A percentile compares a stretch with the other conserved stretches of the same genome.
phyloP scores from a whole-genome alignment of 2,797 vertebrate genomes.

The Xiphophorus birchmanni region DNA sequence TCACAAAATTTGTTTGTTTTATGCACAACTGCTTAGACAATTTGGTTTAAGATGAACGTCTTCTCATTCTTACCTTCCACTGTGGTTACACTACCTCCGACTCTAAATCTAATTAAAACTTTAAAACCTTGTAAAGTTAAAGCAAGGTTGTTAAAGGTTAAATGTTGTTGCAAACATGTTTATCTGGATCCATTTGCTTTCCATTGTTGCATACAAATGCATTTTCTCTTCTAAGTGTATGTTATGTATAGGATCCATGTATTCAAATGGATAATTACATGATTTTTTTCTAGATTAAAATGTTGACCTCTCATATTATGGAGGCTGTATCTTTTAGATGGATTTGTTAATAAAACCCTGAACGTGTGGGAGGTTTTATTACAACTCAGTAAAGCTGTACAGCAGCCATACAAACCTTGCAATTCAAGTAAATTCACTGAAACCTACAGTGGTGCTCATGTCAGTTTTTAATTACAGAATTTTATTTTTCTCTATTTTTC shows the following conservation, averaged over 20 bases:
- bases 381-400: slow-evolving; percentile 50
- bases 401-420: slow-evolving; percentile 34
- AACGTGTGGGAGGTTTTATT: slow-evolving; percentile 46
- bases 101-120: background rate
- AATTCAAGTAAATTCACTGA: slow-evolving; percentile 57
- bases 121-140: background rate
- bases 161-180: background rate
- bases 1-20: background rate
- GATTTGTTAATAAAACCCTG: slow-evolving; percentile 45
- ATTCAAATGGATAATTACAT: background rate
- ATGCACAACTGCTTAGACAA: background rate
- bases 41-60: background rate
- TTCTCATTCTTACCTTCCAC: background rate
- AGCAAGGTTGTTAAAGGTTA: background rate
- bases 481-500: slow-evolving; percentile 15
- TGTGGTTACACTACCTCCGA: background rate
- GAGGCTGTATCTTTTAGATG: background rate
- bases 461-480: slow-evolving; percentile 52
- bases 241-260: background rate
- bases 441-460: slow-evolving; percentile 47
- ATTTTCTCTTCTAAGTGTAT: background rate
- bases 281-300: background rate
- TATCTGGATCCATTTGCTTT: background rate
- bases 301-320: background rate
- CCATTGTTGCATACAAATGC: background rate